A percentile compares a stretch with the other conserved stretches of the same genome.
Evolutionary conservation across 2,797 vertebrate species (phyloP).

Genomic region (Bovichtus diacanthus): DNA sequence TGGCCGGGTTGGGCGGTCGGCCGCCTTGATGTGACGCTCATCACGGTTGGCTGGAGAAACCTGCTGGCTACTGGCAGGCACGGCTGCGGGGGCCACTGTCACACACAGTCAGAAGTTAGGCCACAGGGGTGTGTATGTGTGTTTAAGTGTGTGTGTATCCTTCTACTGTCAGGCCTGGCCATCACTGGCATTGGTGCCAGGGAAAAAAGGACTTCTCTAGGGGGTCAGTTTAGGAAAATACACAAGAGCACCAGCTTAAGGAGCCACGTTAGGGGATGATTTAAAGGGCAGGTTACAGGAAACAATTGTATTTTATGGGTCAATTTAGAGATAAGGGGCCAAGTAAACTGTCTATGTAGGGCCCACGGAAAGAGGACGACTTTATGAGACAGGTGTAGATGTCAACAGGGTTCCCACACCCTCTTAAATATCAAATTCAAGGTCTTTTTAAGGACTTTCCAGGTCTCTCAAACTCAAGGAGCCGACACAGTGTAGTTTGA

Average conservation of each 20-base stretch:
- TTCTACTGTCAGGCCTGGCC: conserved; percentile 52
- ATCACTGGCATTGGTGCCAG: conserved; percentile 27
- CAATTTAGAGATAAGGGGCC: not conserved
- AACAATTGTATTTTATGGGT: conserved; percentile 38
- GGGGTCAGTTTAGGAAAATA: conserved; percentile 42
- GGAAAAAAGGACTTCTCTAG: conserved; percentile 45
- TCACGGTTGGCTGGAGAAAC: conserved; percentile 75
- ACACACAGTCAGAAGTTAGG: conserved; percentile 73
- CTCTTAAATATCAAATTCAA: no score
- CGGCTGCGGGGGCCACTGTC: conserved; percentile 66
- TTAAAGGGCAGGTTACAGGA: conserved; percentile 33
- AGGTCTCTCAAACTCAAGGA: no score
- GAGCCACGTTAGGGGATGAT: conserved; percentile 16
- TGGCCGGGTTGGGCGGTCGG: conserved; percentile 49
- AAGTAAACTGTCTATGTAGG: not conserved
- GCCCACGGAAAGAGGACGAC: not conserved
- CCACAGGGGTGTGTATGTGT: conserved; percentile 54
- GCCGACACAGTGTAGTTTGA: no score
- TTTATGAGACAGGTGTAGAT: not conserved
- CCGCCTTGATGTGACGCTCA: conserved; percentile 79
- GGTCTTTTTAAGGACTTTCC: no score
- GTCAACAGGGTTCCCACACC: no score
- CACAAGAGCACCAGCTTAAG: conserved; percentile 32
- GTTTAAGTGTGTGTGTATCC: conserved; percentile 37
- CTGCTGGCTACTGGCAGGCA: conserved; percentile 68